A percentile compares a stretch with the other conserved stretches of the same genome.
Conservation (phyloP, 2,797 vertebrate species). For the Muscicapa striata region DNA sequence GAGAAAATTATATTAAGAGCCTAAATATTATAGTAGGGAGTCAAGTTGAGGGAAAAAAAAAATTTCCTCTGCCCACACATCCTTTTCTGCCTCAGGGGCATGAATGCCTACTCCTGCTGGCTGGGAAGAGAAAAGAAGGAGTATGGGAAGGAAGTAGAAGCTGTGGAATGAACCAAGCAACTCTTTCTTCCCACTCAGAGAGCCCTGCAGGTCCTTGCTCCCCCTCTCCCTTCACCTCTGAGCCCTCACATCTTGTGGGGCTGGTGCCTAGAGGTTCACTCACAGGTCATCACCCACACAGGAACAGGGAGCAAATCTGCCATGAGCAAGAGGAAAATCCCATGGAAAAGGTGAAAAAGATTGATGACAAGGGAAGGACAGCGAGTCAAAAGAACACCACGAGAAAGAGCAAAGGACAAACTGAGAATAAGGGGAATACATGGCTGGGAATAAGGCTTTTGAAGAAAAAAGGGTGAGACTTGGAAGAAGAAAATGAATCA, state of each 20-base stretch:
- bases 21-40: background rate
- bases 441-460: background rate
- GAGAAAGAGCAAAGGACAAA: background rate
- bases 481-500: background rate
- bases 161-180: background rate
- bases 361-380: background rate
- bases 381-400: background rate
- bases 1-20: background rate
- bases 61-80: background rate
- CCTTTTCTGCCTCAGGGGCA: background rate
- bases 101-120: background rate
- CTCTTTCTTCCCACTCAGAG: background rate
- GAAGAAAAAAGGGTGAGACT: background rate
- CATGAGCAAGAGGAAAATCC: background rate
- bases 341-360: background rate
- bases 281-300: fast-evolving
- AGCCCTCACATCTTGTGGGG: background rate
- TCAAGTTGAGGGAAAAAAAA: background rate
- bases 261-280: background rate
- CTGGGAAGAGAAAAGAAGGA: background rate
- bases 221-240: background rate
- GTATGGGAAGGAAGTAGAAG: background rate
- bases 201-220: background rate
- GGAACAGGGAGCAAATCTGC: background rate
- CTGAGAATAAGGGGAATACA: background rate